Evolutionary conservation across 1,140 invertebrate genomes (phyloP), one percentile per base, ranked within the genome.

Genomic region (Metopolophium dirhodum): DNA sequence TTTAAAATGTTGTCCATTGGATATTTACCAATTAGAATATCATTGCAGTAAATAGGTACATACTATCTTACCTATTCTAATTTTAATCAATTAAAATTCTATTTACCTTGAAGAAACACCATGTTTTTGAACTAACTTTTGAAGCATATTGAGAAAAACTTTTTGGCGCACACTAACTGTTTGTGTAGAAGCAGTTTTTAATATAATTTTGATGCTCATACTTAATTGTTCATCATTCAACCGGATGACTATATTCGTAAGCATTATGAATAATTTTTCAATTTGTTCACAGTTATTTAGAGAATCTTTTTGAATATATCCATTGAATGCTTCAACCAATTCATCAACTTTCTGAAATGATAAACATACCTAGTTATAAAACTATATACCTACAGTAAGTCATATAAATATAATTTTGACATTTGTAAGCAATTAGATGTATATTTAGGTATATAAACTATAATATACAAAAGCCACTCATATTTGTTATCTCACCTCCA

Each of bases 321-420:
- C 91, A 93, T 93, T 93, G 18, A 93, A 93, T 37, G 91, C 91
- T 86, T 93, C 91, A 41, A 83, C 61, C 37, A 93, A 45, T 86
- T 93, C 91, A 7, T 93, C 91, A 51, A 93, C 91, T 93, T 93
- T 93, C 91, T 93, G 26, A 85, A 93, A 93, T 37, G 35, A 85
- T 68, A n/a, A 61, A 90, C 7, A 45, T 45, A 90, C 23, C 1
- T 77, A n/a, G 18, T 77, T n/a, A 77, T 61, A n/a, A n/a, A 77
- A n/a, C 14, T 77, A 77, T n/a, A 3, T 68, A 68, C 41, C 41
- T 41, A 41, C 0, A 30, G 26, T 68, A n/a, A 68, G 14, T n/a
- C 11, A 68, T 68, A 68, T 11, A 68, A 68, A 68, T 68, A 68
- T 68, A 4, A 68, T 68, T 30, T 68, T 68, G 4, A 68, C 3